Conservation (phyloP, 1,140 invertebrate species). For the Tetragonula clypearis region DNA sequence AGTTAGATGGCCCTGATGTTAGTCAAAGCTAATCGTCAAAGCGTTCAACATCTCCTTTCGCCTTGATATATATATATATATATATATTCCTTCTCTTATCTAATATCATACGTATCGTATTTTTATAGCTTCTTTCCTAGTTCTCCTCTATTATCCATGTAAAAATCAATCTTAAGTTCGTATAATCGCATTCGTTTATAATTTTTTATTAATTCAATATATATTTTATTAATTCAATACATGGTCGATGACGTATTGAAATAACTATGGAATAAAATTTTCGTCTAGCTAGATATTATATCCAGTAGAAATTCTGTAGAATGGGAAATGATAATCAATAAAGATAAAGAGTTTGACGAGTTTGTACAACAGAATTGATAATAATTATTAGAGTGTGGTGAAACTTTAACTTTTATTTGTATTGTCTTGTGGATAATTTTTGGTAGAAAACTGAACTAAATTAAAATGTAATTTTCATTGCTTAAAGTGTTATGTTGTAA, state of each 20-base stretch:
- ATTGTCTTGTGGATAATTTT: not conserved
- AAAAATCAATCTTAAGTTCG: not conserved
- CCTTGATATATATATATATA: not conserved
- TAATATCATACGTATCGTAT: not conserved
- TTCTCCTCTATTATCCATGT: too few species aligned
- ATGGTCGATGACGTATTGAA: not conserved
- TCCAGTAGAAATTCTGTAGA: not conserved
- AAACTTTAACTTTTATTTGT: not conserved
- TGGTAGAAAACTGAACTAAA: not conserved
- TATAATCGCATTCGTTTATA: not conserved
- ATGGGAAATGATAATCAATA: not conserved
- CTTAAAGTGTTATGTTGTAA: not conserved
- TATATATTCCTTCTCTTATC: not conserved
- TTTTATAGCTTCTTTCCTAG: not conserved
- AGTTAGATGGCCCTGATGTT: conserved; percentile 65
- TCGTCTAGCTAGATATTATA: not conserved
- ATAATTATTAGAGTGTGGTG: not conserved
- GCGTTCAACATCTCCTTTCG: conserved; percentile 46
- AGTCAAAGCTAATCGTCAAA: conserved; percentile 46
- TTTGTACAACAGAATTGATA: not conserved
- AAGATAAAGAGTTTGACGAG: too few species aligned
- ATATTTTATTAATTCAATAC: not conserved
- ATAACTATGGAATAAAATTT: not conserved
- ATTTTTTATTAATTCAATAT: not conserved
- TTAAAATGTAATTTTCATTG: not conserved